These are phyloP conservation scores for Eupithecia subfuscata DNA, from an alignment of 2,888 invertebrate species.

Conservation along the genomic window DNA sequence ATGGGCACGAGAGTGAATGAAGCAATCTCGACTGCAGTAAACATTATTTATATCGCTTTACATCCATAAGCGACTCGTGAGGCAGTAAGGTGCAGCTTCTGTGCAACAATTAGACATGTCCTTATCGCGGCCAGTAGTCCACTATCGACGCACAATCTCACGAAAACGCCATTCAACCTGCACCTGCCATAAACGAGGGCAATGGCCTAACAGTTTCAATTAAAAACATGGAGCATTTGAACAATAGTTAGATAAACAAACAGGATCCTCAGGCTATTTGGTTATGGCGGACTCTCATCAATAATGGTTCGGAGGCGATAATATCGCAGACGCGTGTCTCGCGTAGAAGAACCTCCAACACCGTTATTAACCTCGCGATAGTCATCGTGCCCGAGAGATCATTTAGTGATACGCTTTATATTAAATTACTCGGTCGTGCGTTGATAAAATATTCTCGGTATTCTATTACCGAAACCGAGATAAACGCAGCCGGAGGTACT, in stretches of 20 bases:
- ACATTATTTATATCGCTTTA: conserved; percentile 74
- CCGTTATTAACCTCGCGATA: conserved; percentile 82
- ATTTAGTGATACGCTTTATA: conserved; percentile 84
- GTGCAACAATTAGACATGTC: conserved; percentile 76
- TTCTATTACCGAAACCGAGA: conserved; percentile 82
- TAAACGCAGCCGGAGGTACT: conserved; percentile 75
- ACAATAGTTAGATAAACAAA: conserved; percentile 76
- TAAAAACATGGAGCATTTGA: conserved; percentile 71
- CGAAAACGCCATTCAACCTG: conserved; percentile 79
- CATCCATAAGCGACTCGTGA: conserved; percentile 72
- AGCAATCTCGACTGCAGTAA: conserved; percentile 73
- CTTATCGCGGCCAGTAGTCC: conserved; percentile 74
- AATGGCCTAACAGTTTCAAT: conserved; percentile 71
- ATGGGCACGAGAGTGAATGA: conserved; percentile 77
- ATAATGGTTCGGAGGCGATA: conserved; percentile 80
- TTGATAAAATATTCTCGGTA: conserved; percentile 82
- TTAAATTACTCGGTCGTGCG: conserved; percentile 84
- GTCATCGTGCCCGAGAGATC: conserved; percentile 78
- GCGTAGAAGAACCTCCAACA: conserved; percentile 77
- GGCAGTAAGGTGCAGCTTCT: conserved; percentile 74
- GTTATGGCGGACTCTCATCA: conserved; percentile 79
- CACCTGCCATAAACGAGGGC: conserved; percentile 80
- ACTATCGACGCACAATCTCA: conserved; percentile 78
- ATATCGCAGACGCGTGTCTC: conserved; percentile 80
- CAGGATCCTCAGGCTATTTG: conserved; percentile 81